These are phyloP conservation scores for Mycalesis mineus DNA, from an alignment of 2,888 invertebrate genomes.

Conservation along the genomic window DNA sequence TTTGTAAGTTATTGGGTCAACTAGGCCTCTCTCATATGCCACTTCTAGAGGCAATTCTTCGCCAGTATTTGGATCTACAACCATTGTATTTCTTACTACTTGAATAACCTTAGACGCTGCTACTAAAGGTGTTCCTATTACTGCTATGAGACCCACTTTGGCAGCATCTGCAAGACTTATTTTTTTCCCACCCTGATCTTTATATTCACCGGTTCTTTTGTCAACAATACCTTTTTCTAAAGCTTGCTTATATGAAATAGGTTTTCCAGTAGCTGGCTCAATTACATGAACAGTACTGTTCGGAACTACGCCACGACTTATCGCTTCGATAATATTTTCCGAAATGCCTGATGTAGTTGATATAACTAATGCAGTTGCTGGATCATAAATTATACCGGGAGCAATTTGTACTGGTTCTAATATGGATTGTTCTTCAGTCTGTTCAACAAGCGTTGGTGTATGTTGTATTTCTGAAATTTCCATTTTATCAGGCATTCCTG, in stretches of 20 bases:
- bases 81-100: slow-evolving; percentile 80
- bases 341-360: slow-evolving; percentile 84
- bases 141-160: slow-evolving; percentile 85
- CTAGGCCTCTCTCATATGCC: slow-evolving; percentile 80
- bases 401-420: slow-evolving; percentile 85
- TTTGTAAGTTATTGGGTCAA: slow-evolving; percentile 75
- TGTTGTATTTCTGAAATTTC: slow-evolving; percentile 79
- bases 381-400: slow-evolving; percentile 87
- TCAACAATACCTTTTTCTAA: slow-evolving; percentile 86
- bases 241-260: slow-evolving; percentile 85
- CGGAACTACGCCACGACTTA: slow-evolving; percentile 85
- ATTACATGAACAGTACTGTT: slow-evolving; percentile 82
- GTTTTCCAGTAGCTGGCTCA: slow-evolving; percentile 83
- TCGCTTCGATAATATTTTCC: slow-evolving; percentile 85
- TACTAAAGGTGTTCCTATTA: slow-evolving; percentile 85
- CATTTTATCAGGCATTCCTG: slow-evolving; percentile 84
- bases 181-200: slow-evolving; percentile 81
- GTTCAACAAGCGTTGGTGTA: slow-evolving; percentile 27
- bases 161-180: slow-evolving; percentile 85
- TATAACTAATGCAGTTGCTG: slow-evolving; percentile 85
- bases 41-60: slow-evolving; percentile 84
- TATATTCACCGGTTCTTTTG: slow-evolving; percentile 82
- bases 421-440: slow-evolving; percentile 56
- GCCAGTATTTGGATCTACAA: slow-evolving; percentile 88
- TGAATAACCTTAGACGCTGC: slow-evolving; percentile 84